Evolutionary conservation across 1,140 invertebrate species (phyloP).

Genomic region (Delia radicum): DNA sequence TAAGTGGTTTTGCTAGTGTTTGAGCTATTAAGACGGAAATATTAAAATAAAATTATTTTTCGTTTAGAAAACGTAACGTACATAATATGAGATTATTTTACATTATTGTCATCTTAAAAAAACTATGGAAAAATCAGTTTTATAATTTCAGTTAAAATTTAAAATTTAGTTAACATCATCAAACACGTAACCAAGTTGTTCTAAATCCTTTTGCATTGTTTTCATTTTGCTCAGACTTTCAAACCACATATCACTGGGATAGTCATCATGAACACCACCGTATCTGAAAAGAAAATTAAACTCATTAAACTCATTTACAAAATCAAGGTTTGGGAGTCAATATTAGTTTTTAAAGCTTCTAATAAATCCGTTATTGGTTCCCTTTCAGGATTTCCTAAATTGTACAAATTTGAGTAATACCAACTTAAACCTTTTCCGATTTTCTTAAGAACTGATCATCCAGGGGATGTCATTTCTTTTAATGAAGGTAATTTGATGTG

Average conservation of each 20-base stretch:
- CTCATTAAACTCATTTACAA: no score
- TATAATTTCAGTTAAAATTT: neutral
- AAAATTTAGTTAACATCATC: slow-evolving; percentile 30
- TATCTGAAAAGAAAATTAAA: slow-evolving; percentile 55
- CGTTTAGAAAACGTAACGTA: neutral
- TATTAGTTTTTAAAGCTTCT: no score
- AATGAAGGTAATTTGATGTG: no score
- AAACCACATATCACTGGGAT: slow-evolving; percentile 73
- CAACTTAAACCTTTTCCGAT: no score
- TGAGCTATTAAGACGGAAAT: neutral
- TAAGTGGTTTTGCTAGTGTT: slow-evolving; percentile 58
- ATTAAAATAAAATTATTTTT: neutral
- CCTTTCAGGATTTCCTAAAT: no score
- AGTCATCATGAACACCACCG: slow-evolving; percentile 70
- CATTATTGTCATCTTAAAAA: neutral
- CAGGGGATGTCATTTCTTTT: no score
- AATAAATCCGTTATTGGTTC: no score
- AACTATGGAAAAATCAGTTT: neutral
- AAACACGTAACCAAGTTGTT: slow-evolving; percentile 62
- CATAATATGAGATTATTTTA: neutral
- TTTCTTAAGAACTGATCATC: no score
- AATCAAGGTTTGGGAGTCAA: no score
- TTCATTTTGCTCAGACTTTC: slow-evolving; percentile 62
- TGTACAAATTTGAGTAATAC: no score
- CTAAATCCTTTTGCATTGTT: slow-evolving; percentile 66